These are phyloP conservation scores for Rhagophthalmus giganteus DNA, from an alignment of 2,888 invertebrate genomes.

Conservation along the genomic window DNA sequence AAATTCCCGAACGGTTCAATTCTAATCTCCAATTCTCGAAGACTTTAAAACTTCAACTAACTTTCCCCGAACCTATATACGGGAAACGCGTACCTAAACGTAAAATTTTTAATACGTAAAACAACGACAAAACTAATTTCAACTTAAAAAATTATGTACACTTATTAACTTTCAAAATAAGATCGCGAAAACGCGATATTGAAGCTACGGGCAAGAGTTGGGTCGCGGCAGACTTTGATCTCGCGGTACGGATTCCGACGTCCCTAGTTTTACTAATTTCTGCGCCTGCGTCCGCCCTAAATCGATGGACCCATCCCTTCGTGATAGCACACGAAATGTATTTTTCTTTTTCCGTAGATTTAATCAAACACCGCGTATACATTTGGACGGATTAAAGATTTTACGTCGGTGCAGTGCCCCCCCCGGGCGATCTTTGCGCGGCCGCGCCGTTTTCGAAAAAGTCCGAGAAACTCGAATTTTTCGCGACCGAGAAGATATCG, in stretches of 20 bases:
- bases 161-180: conserved; percentile 27
- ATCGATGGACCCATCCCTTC: conserved; percentile 55
- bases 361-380: conserved; percentile 13
- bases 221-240: conserved; percentile 43
- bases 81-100: not conserved
- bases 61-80: not conserved
- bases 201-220: conserved; percentile 29
- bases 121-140: conserved; percentile 2
- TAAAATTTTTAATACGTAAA: conserved; percentile 1
- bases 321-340: conserved; percentile 25
- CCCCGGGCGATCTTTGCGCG: too few relatives aligned
- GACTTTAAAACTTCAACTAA: conserved; percentile 12
- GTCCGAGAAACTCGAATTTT: too few relatives aligned
- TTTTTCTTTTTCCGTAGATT: conserved; percentile 16
- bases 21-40: conserved; percentile 2
- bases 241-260: conserved; percentile 47
- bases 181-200: conserved; percentile 33
- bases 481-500: too few relatives aligned
- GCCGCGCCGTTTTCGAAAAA: too few relatives aligned
- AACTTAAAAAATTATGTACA: conserved; percentile 20
- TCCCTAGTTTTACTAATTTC: conserved; percentile 40
- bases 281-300: conserved; percentile 49
- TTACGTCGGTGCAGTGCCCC: too few relatives aligned
- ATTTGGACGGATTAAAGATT: conserved; percentile 11
- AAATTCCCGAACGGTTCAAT: not conserved